These are phyloP conservation scores for Drosophila pseudoananassae DNA, from an alignment of 1,140 invertebrate species.

Conservation along the genomic window DNA sequence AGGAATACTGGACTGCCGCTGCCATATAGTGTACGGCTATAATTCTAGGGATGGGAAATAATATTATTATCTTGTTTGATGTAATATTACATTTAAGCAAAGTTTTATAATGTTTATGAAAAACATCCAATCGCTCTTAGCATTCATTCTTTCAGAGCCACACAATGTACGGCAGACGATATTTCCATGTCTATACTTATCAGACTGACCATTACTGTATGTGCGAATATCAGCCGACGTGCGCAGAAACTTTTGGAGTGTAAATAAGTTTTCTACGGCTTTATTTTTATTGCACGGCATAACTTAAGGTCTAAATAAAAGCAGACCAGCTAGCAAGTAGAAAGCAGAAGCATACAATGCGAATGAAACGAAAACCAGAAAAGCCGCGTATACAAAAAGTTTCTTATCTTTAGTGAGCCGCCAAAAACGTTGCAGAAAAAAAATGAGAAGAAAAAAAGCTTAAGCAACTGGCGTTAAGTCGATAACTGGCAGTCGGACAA, in stretches of 20 bases:
- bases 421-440: constrained; percentile 38
- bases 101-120: no score
- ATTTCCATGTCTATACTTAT: neutral
- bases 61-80: neutral
- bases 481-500: constrained; percentile 1
- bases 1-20: no score
- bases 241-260: constrained; percentile 48
- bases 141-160: no score
- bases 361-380: constrained; percentile 21
- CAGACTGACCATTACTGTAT: constrained; percentile 5
- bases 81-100: no score
- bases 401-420: constrained; percentile 42
- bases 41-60: neutral
- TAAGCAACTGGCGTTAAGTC: constrained; percentile 19
- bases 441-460: constrained; percentile 5
- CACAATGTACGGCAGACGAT: neutral
- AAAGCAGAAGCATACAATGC: neutral
- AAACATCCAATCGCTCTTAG: no score
- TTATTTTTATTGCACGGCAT: constrained; percentile 66
- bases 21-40: neutral
- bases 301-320: constrained; percentile 70
- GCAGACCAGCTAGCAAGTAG: constrained; percentile 18
- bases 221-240: constrained; percentile 1
- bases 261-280: constrained; percentile 61
- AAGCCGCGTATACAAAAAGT: constrained; percentile 25